Conservation (phyloP, 92 coral and sea anemone genomes). For the Actinostola sp. region DNA sequence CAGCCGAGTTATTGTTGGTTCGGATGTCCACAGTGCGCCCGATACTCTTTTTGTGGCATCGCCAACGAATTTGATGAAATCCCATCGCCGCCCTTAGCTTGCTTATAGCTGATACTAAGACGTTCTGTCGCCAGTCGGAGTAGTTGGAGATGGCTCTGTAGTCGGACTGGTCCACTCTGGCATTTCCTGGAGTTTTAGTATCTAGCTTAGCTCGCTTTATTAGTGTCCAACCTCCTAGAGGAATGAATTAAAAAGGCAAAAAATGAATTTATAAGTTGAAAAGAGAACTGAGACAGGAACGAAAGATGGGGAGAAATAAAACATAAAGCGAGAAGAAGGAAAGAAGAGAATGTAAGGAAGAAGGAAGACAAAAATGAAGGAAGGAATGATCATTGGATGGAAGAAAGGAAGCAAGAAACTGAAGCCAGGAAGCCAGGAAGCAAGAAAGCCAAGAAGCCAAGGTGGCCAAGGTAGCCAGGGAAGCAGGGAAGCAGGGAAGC, state of each 20-base stretch:
- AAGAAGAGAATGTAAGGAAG: too few relatives aligned
- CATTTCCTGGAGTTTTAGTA: background rate
- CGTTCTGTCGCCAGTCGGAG: background rate
- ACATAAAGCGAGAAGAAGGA: too few relatives aligned
- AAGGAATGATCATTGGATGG: too few relatives aligned
- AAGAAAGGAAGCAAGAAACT: too few relatives aligned
- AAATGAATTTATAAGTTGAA: background rate
- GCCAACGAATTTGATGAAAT: constrained; percentile 51
- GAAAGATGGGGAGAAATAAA: too few relatives aligned
- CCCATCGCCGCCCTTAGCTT: constrained; percentile 1
- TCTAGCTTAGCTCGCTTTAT: constrained; percentile 11
- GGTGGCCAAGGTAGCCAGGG: too few relatives aligned
- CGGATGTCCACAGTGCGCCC: constrained; percentile 65
- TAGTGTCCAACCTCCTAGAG: constrained; percentile 44
- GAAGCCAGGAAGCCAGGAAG: too few relatives aligned
- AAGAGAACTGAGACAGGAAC: too few relatives aligned
- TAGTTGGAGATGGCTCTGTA: constrained; percentile 33
- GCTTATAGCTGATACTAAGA: constrained; percentile 6
- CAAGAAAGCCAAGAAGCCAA: too few relatives aligned
- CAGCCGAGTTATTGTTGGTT: constrained; percentile 58
- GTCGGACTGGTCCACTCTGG: background rate
- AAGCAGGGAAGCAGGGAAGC: too few relatives aligned
- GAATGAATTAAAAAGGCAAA: background rate
- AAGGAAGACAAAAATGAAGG: too few relatives aligned
- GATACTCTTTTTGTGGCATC: constrained; percentile 57